phyloP scores from a whole-genome alignment of 2,888 invertebrate genomes.

The Latrodectus hesperus region DNA sequence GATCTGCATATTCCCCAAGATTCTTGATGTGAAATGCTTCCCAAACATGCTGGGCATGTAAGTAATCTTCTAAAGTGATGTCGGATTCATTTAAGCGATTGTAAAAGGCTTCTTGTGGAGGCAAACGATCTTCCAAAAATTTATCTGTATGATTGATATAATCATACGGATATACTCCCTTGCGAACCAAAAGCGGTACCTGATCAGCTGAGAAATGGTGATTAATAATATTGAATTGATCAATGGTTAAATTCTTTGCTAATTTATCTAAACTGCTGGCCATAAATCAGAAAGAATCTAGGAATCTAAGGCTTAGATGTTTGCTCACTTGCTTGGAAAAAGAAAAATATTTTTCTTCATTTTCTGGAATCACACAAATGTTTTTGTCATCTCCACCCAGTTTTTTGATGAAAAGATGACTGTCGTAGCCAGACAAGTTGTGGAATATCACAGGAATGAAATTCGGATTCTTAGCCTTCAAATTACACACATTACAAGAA shows the following conservation, averaged over 20 bases:
- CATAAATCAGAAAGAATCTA: not conserved
- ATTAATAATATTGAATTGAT: not conserved
- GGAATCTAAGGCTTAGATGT: not conserved
- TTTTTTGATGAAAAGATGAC: slow-evolving; percentile 6
- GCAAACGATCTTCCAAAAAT: not conserved
- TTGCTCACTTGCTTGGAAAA: not conserved
- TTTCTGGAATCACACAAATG: not conserved
- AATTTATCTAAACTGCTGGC: not conserved
- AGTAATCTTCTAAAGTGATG: slow-evolving; percentile 62
- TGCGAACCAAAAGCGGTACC: not conserved
- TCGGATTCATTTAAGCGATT: not conserved
- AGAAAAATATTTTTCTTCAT: slow-evolving; percentile 9
- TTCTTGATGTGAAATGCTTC: not conserved
- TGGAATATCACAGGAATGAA: not conserved
- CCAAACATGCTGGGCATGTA: slow-evolving; percentile 56
- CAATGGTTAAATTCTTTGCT: not conserved
- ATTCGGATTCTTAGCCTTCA: not conserved
- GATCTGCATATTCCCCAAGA: slow-evolving; percentile 70
- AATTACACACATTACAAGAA: not conserved
- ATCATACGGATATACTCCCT: not conserved
- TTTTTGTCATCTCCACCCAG: not conserved
- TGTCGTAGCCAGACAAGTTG: not conserved
- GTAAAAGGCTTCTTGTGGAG: not conserved
- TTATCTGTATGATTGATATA: not conserved
- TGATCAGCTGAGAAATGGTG: not conserved